Conservation (phyloP, 2,888 invertebrate species). For the Ophion obscuratus region DNA sequence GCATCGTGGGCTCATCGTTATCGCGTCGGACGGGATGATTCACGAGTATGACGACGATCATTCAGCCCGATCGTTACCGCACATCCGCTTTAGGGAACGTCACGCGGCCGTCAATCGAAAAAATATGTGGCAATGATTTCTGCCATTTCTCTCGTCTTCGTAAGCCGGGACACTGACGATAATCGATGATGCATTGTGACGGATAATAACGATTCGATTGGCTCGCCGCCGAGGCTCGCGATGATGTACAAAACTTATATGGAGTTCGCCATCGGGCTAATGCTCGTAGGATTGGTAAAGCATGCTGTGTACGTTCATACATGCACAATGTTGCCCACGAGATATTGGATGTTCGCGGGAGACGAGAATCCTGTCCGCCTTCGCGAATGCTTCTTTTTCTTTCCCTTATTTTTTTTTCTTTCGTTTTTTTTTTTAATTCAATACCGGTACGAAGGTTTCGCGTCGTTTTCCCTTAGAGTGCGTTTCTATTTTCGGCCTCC, state of each 20-base stretch:
- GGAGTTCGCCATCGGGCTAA: conserved; percentile 69
- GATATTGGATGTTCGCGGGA: conserved; percentile 62
- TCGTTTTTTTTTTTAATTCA: conserved; percentile 2
- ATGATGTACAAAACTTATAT: conserved; percentile 76
- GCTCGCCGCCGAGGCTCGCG: conserved; percentile 51
- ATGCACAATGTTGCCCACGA: conserved; percentile 51
- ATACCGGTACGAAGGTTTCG: conserved; percentile 35
- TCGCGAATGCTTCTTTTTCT: conserved; percentile 65
- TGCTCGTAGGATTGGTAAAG: conserved; percentile 66
- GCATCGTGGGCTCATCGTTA: conserved; percentile 33
- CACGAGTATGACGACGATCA: conserved; percentile 21
- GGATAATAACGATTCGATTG: conserved; percentile 71
- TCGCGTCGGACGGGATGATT: conserved; percentile 30
- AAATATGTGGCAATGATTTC: conserved; percentile 54
- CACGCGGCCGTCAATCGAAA: conserved; percentile 20
- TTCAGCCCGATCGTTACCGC: conserved; percentile 40
- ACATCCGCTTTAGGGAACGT: conserved; percentile 47
- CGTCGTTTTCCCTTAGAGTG: background rate
- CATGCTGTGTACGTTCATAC: conserved; percentile 52
- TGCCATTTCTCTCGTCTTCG: conserved; percentile 19
- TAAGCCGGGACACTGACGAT: conserved; percentile 36
- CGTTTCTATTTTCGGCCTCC: conserved; percentile 19
- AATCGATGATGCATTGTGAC: conserved; percentile 60
- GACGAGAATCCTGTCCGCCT: conserved; percentile 77
- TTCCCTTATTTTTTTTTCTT: conserved; percentile 32